A percentile compares a stretch with the other conserved stretches of the same genome.
phyloP scores from a whole-genome alignment of 1,140 invertebrate genomes.

The Brachystomella parvula region DNA sequence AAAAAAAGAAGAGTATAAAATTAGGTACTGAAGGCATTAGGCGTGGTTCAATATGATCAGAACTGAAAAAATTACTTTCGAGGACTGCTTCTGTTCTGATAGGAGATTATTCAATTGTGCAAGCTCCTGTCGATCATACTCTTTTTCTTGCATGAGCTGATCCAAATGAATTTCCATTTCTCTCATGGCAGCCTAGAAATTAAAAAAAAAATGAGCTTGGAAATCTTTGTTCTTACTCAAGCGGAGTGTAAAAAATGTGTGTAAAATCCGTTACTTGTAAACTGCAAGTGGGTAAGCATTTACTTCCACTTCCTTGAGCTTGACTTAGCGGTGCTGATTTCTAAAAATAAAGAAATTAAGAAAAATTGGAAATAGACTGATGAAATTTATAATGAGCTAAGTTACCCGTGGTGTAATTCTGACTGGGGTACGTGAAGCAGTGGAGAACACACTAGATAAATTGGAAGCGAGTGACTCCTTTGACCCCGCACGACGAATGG shows the following conservation, averaged over 20 bases:
- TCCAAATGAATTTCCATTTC: constrained; percentile 91
- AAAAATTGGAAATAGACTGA: constrained; percentile 1
- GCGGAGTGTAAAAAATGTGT: too few species aligned
- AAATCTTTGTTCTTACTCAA: too few species aligned
- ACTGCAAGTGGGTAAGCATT: too few species aligned
- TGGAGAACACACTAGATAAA: constrained; percentile 52
- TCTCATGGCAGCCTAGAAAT: constrained; percentile 67
- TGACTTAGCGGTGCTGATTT: too few species aligned
- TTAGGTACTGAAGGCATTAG: not conserved
- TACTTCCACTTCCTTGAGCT: too few species aligned
- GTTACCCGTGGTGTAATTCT: constrained; percentile 47
- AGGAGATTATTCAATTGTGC: constrained; percentile 44
- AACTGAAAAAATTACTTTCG: not conserved
- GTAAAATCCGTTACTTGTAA: too few species aligned
- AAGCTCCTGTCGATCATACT: constrained; percentile 76
- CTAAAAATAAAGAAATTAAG: too few species aligned
- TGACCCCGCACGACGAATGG: constrained; percentile 66
- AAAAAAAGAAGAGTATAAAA: not conserved
- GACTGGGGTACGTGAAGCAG: too few species aligned
- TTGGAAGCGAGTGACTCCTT: constrained; percentile 72
- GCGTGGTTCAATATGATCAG: not conserved
- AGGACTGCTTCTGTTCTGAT: not conserved
- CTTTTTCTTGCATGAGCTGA: constrained; percentile 75
- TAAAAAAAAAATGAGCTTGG: too few species aligned
- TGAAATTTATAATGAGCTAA: constrained; percentile 33